Conservation (phyloP, 1,140 invertebrate species). For the Eumaeus atala region DNA sequence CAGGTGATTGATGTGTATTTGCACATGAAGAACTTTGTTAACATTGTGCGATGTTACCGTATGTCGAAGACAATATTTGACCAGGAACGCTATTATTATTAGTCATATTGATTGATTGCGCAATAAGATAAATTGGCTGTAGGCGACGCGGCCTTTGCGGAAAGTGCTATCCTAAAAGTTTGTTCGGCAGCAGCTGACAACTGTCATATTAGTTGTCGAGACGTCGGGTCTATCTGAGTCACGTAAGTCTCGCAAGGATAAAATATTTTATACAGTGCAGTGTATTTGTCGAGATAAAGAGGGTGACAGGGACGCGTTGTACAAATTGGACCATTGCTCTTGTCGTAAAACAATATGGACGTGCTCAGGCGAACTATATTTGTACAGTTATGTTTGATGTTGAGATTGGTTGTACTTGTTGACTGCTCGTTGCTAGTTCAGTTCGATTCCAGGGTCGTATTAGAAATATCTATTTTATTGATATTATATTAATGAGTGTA, state of each 20-base stretch:
- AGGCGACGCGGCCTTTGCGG: background rate
- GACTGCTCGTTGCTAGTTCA: conserved; percentile 3
- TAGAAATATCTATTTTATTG: too few species aligned
- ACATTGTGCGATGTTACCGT: too few species aligned
- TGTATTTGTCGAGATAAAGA: conserved; percentile 12
- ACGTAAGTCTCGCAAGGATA: conserved; percentile 2
- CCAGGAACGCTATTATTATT: too few species aligned
- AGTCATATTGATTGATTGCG: too few species aligned
- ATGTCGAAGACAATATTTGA: too few species aligned
- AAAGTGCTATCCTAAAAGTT: conserved; percentile 4
- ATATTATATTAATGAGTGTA: too few species aligned
- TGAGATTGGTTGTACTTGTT: conserved; percentile 1
- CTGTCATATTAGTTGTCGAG: conserved; percentile 13
- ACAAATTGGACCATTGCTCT: conserved; percentile 9
- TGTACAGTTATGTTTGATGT: conserved; percentile 6
- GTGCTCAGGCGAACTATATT: conserved; percentile 1
- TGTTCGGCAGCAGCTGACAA: conserved; percentile 10
- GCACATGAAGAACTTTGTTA: too few species aligned
- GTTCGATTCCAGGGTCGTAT: too few species aligned
- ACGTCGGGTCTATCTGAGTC: background rate
- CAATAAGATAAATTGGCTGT: conserved; percentile 2
- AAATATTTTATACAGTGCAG: conserved; percentile 8
- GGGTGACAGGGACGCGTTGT: conserved; percentile 10
- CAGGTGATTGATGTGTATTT: background rate
- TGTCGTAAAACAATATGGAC: conserved; percentile 9